Evolutionary conservation across 2,888 invertebrate species (phyloP), one percentile per base, ranked within the genome.

Genomic region (Luperina nickerlii): DNA sequence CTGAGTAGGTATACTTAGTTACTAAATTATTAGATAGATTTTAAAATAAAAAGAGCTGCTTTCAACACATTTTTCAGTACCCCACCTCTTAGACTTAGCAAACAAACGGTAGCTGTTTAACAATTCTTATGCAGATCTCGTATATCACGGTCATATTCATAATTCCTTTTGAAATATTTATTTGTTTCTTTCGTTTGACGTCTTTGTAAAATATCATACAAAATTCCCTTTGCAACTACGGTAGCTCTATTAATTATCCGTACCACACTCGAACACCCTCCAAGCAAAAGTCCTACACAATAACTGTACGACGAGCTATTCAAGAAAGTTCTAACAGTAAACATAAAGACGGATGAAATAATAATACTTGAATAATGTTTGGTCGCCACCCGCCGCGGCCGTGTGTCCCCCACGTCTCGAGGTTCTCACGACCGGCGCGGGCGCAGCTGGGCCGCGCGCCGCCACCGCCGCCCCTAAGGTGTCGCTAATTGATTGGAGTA

Each of bases 351-450:
- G 63, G 60, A 72, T 57, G 76, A 65, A 83, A 69, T 77, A 87
- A 82, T 87, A 87, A 87, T 84, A 81, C 24, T 79, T 27, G 51
- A 79, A 77, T 75, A 71, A 7, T 62, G 38, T 38, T 51, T 76
- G 87, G 45, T 87, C 32, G 87, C 87, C 90, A 70, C 87, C 88
- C 89, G 89, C 90, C 57, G 74, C 72, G n/a, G 75, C 90, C 76
- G 90, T 89, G 85, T 89, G 88, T 89, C 90, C 85, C 88, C 87
- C 84, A 86, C 84, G 72, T 60, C 62, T 70, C 48, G 27, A 81
- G 65, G 79, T 89, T 90, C 88, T 74, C 88, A 89, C 90, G 89
- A 68, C 20, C 42, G 48, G 87, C 66, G 60, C 71, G 24, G 24
- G 63, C 74, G 89, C 88, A 89, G 83, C 88, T 89, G 88, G 88